These are phyloP conservation scores for Pristionchus arcanus DNA, from an alignment of 2,888 invertebrate species.

Conservation along the genomic window DNA sequence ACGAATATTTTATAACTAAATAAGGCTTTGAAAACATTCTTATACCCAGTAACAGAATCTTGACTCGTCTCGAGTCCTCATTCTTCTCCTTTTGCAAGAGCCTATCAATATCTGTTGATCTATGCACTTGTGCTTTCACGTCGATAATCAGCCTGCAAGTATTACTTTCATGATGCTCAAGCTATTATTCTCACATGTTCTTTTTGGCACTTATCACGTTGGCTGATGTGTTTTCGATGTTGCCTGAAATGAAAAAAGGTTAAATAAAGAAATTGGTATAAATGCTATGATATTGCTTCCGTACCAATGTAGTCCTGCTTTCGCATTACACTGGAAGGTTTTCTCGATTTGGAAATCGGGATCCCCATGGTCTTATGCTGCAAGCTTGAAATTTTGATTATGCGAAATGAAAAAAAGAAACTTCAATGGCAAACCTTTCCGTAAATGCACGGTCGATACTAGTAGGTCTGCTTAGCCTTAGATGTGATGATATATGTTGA, in stretches of 20 bases:
- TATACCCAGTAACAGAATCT: conserved; percentile 3
- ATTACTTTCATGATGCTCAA: too few relatives aligned
- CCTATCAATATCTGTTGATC: not conserved
- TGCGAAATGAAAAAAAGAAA: not conserved
- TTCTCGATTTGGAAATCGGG: not conserved
- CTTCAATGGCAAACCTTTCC: not conserved
- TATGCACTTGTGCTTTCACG: not conserved
- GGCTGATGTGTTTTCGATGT: not conserved
- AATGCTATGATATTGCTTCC: not conserved
- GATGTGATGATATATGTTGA: not conserved
- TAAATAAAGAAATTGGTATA: too few relatives aligned
- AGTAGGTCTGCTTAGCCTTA: not conserved
- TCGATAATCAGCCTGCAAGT: not conserved
- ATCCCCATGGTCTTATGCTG: not conserved
- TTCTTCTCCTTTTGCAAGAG: not conserved
- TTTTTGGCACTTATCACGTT: not conserved
- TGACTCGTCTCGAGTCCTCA: not conserved
- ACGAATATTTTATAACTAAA: not conserved
- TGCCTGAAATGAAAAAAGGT: not conserved
- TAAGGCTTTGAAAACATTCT: not conserved
- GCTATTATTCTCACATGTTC: not conserved
- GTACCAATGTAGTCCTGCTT: not conserved
- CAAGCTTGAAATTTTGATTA: not conserved
- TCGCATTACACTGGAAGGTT: not conserved
- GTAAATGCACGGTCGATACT: not conserved